Evolutionary conservation across 2,797 vertebrate species (phyloP), one percentile per base, ranked within the genome.

Genomic region (Molossus molossus): DNA sequence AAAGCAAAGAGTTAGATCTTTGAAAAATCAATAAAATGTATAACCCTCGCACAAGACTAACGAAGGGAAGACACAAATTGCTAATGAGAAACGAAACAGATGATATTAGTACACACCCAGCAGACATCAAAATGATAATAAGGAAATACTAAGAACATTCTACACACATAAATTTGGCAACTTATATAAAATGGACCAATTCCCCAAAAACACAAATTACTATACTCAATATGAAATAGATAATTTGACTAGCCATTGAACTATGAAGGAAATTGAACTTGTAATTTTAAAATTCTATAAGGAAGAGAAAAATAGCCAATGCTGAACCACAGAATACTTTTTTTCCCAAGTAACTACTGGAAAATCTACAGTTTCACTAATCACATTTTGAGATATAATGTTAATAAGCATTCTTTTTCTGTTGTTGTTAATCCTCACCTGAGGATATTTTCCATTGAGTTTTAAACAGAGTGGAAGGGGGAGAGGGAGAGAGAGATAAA

Each of bases 91-190:
- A n/a, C 40, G 37, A 83, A 83, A 87, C 37, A 4, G 4, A 45
- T 40, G 21, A 9, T 58, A 50, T 86, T 55, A 64, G 45, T 64
- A 53, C 1, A 70, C 5, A 72, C 33, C 8, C 21, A 72, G 45
- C 15, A 60, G 45, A 79, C 33, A 81, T 81, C 80, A 92, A 55
- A 81, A 69, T 53, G 29, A 62, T 40, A 76, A 80, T 37, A 92
- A 85, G 25, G 9, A 37, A 90, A 82, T 70, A n/a, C 75, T 55
- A 55, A 76, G 69, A 75, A 87, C 69, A 40, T 64, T 77, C 21
- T 77, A 70, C 11, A 57, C 45, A 48, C 8, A 33, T 55, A 57
- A 85, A 91, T 91, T 72, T 70, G 53, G 45, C 77, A 76, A 37
- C 33, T 33, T 55, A 77, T 23, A 37, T 37, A 9, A 82, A 58